A percentile compares a stretch with the other conserved stretches of the same genome.
Evolutionary conservation across 2,888 invertebrate species (phyloP).

Genomic region (Agrochola litura): DNA sequence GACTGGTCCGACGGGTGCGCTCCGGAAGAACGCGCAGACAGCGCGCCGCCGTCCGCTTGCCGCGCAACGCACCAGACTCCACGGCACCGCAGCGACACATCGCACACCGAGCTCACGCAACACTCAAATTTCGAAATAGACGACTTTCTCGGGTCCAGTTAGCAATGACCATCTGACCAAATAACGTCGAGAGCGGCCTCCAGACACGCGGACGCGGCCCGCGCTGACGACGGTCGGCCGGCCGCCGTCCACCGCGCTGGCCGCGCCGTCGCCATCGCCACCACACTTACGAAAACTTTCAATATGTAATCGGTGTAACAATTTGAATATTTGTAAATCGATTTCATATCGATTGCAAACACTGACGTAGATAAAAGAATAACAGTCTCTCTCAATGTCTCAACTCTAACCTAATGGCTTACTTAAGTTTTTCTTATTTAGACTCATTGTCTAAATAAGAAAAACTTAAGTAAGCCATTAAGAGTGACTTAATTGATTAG

Average conservation of each 20-base stretch:
- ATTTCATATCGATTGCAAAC: slow-evolving; percentile 58
- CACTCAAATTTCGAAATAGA: slow-evolving; percentile 88
- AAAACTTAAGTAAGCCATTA: slow-evolving; percentile 65
- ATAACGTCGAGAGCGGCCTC: slow-evolving; percentile 74
- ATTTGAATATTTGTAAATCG: slow-evolving; percentile 62
- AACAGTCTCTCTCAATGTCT: slow-evolving; percentile 38
- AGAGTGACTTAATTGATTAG: slow-evolving; percentile 69
- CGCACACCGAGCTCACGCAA: slow-evolving; percentile 85
- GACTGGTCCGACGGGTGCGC: slow-evolving; percentile 90
- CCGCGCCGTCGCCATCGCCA: slow-evolving; percentile 51
- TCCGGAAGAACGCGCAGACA: slow-evolving; percentile 89
- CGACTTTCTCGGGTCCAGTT: slow-evolving; percentile 87
- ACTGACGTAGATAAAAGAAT: slow-evolving; percentile 35
- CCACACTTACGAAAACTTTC: slow-evolving; percentile 62
- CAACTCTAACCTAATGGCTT: slow-evolving; percentile 21
- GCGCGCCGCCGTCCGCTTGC: slow-evolving; percentile 88
- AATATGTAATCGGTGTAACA: slow-evolving; percentile 60
- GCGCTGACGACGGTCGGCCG: slow-evolving; percentile 52
- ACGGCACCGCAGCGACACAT: slow-evolving; percentile 88
- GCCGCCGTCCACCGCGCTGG: slow-evolving; percentile 44
- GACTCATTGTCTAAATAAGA: slow-evolving; percentile 45
- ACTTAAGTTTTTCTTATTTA: no score
- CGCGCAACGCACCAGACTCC: slow-evolving; percentile 85
- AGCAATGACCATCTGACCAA: slow-evolving; percentile 82
- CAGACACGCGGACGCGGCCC: slow-evolving; percentile 70